A percentile compares a stretch with the other conserved stretches of the same genome.
phyloP scores from a whole-genome alignment of 2,113 vertebrate genomes.

The Columbina picui region DNA sequence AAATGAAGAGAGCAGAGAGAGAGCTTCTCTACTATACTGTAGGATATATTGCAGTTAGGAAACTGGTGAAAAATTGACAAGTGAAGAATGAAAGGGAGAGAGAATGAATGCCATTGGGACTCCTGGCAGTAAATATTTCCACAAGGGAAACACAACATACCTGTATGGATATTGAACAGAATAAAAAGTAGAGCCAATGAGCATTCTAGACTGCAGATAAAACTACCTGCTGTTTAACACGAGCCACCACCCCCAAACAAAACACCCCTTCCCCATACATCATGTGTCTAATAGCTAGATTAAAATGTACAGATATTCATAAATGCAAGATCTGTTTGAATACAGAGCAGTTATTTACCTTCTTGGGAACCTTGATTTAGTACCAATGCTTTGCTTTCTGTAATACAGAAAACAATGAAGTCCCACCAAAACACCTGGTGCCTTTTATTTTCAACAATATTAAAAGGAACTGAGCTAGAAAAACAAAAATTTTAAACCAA shows the following conservation, averaged over 20 bases:
- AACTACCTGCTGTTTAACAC: background rate
- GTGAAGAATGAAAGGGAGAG: background rate
- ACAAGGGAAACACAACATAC: background rate
- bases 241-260: background rate
- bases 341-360: background rate
- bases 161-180: background rate
- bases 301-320: background rate
- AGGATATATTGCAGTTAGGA: background rate
- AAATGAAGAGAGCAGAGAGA: background rate
- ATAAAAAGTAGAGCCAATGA: background rate
- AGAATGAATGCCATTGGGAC: background rate
- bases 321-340: background rate
- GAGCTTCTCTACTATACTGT: background rate
- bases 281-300: background rate
- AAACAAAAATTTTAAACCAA: background rate
- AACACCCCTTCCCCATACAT: fast-evolving
- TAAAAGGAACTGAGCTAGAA: background rate
- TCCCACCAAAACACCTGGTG: background rate
- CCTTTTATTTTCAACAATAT: background rate
- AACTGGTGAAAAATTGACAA: background rate
- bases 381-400: background rate
- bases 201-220: background rate
- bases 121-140: background rate
- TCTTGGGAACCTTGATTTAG: background rate
- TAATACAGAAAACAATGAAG: background rate